Evolutionary conservation across 2,888 invertebrate genomes (phyloP).

Genomic region (Rotaria macrura): DNA sequence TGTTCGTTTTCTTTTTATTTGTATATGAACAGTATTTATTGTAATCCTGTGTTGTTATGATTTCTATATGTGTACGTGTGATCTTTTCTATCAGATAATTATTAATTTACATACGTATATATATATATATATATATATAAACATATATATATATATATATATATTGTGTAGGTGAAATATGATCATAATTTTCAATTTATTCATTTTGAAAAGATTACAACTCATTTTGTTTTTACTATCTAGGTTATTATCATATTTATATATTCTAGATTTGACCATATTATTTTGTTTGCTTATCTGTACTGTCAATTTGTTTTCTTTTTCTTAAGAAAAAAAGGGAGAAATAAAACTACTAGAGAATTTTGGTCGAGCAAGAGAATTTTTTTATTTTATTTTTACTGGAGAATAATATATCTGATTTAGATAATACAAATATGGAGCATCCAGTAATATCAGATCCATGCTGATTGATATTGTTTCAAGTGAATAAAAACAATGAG

Average conservation of each 20-base stretch:
- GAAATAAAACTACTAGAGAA: neutral
- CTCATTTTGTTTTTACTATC: neutral
- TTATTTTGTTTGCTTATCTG: neutral
- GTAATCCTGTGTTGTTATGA: neutral
- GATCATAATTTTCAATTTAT: neutral
- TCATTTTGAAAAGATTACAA: too few species aligned
- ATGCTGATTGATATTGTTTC: too few species aligned
- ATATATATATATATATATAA: too few species aligned
- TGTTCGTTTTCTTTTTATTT: too few species aligned
- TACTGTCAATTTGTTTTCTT: neutral
- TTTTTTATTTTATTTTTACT: too few species aligned
- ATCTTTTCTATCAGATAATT: neutral
- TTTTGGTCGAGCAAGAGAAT: too few species aligned
- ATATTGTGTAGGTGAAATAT: neutral
- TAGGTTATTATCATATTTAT: neutral
- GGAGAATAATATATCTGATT: too few species aligned
- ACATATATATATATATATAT: too few species aligned
- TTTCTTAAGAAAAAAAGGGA: neutral
- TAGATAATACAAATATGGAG: too few species aligned
- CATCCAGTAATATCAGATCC: too few species aligned
- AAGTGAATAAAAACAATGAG: too few species aligned
- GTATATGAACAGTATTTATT: neutral
- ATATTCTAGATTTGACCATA: neutral
- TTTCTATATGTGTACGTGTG: neutral
- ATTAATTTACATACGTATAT: neutral